Evolutionary conservation across 1,140 invertebrate genomes (phyloP).

Genomic region (Procambarus virginalis): DNA sequence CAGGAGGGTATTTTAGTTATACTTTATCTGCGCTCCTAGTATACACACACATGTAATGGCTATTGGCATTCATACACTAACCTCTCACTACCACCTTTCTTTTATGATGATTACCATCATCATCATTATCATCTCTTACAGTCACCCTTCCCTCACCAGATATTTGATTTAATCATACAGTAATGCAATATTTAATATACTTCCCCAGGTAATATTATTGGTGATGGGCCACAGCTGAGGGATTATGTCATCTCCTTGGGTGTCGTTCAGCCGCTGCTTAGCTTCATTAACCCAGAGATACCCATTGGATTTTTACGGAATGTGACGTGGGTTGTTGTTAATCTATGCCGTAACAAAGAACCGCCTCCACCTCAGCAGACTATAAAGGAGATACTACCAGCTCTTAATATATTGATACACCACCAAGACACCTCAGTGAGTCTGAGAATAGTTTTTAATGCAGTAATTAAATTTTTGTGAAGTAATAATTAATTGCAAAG

Average conservation of each 20-base stretch:
- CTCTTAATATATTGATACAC: conserved; percentile 94
- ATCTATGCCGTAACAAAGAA: conserved; percentile 97
- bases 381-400: conserved; percentile 94
- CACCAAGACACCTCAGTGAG: conserved; percentile 96
- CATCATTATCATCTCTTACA: too few relatives aligned
- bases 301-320: conserved; percentile 94
- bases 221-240: conserved; percentile 91
- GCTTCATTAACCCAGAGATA: conserved; percentile 94
- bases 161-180: neutral
- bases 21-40: too few relatives aligned
- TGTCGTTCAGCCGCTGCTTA: conserved; percentile 89
- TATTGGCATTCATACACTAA: too few relatives aligned
- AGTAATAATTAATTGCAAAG: too few relatives aligned
- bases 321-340: conserved; percentile 99
- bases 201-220: conserved; percentile 86
- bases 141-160: too few relatives aligned
- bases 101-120: too few relatives aligned
- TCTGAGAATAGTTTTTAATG: conserved; percentile 65
- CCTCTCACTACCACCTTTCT: too few relatives aligned
- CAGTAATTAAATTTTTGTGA: too few relatives aligned
- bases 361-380: conserved; percentile 90
- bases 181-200: conserved; percentile 5
- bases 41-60: too few relatives aligned
- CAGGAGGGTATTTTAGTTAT: too few relatives aligned
- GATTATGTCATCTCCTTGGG: conserved; percentile 95